Conservation (phyloP, 2,888 invertebrate genomes). For the Orthosia incerta region DNA sequence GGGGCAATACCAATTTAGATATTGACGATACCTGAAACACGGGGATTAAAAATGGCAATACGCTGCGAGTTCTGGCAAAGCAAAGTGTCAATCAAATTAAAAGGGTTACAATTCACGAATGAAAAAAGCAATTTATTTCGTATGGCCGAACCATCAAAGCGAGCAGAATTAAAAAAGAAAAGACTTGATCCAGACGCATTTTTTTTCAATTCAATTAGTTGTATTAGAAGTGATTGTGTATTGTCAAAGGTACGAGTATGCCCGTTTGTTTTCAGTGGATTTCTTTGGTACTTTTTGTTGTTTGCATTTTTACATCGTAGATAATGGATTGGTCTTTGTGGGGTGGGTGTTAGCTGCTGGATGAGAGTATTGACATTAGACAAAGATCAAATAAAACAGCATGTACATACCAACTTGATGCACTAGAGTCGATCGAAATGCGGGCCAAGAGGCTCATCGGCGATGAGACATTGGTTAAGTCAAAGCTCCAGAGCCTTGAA, state of each 20-base stretch:
- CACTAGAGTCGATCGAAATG: too few relatives aligned
- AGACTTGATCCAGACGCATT: slow-evolving; percentile 24
- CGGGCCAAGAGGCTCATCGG: too few relatives aligned
- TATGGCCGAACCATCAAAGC: slow-evolving; percentile 44
- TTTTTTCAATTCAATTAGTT: slow-evolving; percentile 51
- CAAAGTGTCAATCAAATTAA: slow-evolving; percentile 66
- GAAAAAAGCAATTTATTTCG: slow-evolving; percentile 59
- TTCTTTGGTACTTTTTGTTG: background rate
- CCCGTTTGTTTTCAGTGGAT: slow-evolving; percentile 8
- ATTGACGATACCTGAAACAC: slow-evolving; percentile 44
- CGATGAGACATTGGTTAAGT: too few relatives aligned
- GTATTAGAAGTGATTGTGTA: slow-evolving; percentile 34
- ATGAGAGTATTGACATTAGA: too few relatives aligned
- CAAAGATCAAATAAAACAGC: background rate
- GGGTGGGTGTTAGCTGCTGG: background rate
- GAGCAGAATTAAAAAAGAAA: slow-evolving; percentile 44
- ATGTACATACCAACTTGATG: too few relatives aligned
- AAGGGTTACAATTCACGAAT: slow-evolving; percentile 59
- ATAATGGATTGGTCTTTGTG: background rate
- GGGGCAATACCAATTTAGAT: slow-evolving; percentile 54
- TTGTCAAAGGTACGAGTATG: slow-evolving; percentile 5
- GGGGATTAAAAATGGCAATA: slow-evolving; percentile 46
- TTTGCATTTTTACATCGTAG: background rate
- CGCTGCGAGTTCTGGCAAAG: slow-evolving; percentile 25
- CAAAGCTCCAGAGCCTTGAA: too few relatives aligned